Conservation (phyloP, 2,888 invertebrate species). For the Megalurothrips usitatus region DNA sequence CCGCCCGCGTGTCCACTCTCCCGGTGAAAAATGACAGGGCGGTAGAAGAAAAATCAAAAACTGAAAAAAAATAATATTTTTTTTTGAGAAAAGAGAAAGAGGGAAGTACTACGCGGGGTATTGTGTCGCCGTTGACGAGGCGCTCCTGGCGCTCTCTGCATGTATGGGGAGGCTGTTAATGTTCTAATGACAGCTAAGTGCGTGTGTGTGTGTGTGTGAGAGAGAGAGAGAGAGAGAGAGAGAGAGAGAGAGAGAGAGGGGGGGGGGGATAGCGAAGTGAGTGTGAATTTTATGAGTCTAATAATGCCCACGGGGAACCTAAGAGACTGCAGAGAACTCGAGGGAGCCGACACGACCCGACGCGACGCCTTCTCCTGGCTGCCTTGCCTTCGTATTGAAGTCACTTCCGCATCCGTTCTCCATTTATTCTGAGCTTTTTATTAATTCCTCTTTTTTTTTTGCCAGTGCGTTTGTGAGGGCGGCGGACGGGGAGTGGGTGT, state of each 20-base stretch:
- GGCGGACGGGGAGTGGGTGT: neutral
- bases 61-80: neutral
- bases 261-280: no score
- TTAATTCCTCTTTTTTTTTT: neutral
- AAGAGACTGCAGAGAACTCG: no score
- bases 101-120: neutral
- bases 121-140: no score
- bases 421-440: neutral
- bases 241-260: no score
- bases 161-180: neutral
- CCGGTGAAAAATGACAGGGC: neutral
- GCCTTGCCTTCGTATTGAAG: neutral
- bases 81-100: neutral
- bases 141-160: no score
- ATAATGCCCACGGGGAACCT: no score
- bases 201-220: neutral
- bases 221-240: no score
- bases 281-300: no score
- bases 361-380: neutral
- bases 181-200: conserved; percentile 9
- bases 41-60: neutral
- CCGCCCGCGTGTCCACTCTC: neutral
- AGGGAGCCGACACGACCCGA: no score
- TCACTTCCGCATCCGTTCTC: neutral
- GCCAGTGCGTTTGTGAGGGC: neutral